Percentiles rank a stretch among this genome's conserved stretches.
Evolutionary conservation across 2,888 invertebrate genomes (phyloP).

Genomic region (Xestia sexstrigata): DNA sequence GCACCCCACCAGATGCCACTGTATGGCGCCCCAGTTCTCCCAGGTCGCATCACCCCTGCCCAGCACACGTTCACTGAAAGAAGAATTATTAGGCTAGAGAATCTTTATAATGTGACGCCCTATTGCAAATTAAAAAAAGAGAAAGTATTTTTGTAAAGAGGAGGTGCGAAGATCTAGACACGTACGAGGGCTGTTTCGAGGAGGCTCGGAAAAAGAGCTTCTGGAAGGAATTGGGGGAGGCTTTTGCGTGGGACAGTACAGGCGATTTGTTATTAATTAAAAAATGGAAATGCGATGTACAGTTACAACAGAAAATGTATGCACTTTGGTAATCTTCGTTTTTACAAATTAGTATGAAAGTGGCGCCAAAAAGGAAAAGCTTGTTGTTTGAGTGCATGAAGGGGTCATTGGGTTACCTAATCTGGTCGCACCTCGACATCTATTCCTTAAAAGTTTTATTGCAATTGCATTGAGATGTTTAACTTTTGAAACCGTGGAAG

Average conservation of each 20-base stretch:
- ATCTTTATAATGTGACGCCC: background rate
- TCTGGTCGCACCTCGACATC: too few relatives aligned
- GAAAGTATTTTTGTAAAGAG: background rate
- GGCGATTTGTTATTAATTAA: too few relatives aligned
- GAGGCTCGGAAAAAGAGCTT: too few relatives aligned
- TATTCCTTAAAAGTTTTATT: too few relatives aligned
- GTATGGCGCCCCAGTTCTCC: slow-evolving; percentile 94
- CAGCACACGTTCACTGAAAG: slow-evolving; percentile 93
- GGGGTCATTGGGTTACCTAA: too few relatives aligned
- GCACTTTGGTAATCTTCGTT: background rate
- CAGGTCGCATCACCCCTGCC: slow-evolving; percentile 93
- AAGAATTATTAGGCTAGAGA: background rate
- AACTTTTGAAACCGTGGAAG: background rate
- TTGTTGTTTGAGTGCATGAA: too few relatives aligned
- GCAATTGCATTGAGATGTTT: background rate
- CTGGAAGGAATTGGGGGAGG: too few relatives aligned
- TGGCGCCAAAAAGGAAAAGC: background rate
- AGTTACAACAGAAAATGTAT: background rate
- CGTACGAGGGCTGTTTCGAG: too few relatives aligned
- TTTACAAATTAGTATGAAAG: background rate
- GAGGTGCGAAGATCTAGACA: too few relatives aligned
- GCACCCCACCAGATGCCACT: slow-evolving; percentile 96
- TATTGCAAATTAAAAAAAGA: too few relatives aligned
- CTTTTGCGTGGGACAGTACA: too few relatives aligned
- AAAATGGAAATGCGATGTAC: background rate